Evolutionary conservation across 1,140 invertebrate species (phyloP), one percentile per base, ranked within the genome.

Genomic region (Ceratina australensis): DNA sequence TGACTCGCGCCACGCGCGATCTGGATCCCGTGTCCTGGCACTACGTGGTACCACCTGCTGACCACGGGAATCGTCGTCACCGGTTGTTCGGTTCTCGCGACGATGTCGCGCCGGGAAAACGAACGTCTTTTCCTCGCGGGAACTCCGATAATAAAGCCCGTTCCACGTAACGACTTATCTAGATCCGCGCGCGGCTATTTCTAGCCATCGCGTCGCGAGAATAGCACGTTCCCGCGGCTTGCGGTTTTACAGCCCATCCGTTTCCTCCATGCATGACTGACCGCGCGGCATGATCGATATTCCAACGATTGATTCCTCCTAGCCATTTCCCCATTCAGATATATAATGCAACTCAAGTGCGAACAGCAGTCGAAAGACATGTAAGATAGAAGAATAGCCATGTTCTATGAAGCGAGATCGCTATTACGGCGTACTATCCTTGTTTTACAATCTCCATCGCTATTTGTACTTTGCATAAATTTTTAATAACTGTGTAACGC

Each of bases 141-240:
- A 57, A 24, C 63, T 18, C 49, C 33, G 56, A 13, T 16, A 20
- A 52, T 65, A 65, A 52, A 67, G 65, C 47, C 47, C 65, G 61
- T 84, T 80, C 82, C 79, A 52, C 72, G 78, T 80, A 83, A 76
- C 33, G 78, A 76, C 68, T 78, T 82, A 83, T 83, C 82, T 83
- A 63, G 82, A 83, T 83, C 81, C 63, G 18, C 54, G 26, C 54
- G 26, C 24, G 54, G 61, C 61, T 83, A 83, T 83, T 83, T 83
- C 72, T 76, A 80, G 63, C 77, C 24, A 50, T 20, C 42, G 52
- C 33, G 47, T 12, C 28, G 68, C 60, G 52, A 57, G 68, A 72
- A 64, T 56, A 72, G 60, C 68, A 56, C 72, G 33, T 68, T 50
- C 33, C 20, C 50, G 28, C 7, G 42, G 42, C 16, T 63, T 50